These are phyloP conservation scores for Ciconia nigra DNA, from an alignment of 2,797 vertebrate species.

Conservation along the genomic window DNA sequence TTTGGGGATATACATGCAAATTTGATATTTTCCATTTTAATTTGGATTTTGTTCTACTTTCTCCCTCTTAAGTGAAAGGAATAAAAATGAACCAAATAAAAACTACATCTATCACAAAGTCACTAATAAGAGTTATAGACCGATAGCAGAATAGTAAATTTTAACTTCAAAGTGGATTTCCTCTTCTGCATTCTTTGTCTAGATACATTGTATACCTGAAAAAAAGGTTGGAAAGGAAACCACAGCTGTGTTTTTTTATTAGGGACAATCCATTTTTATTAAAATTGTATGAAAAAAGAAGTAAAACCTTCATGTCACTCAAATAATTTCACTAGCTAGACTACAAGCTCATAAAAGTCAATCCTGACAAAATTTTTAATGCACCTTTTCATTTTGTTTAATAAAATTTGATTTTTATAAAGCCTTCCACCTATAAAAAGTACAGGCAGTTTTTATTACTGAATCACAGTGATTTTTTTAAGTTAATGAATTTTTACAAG, in stretches of 20 bases:
- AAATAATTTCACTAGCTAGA: background rate
- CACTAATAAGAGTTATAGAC: background rate
- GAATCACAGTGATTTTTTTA: background rate
- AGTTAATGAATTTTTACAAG: background rate
- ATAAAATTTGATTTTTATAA: background rate
- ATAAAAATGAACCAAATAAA: background rate
- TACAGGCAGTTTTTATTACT: background rate
- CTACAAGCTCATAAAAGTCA: background rate
- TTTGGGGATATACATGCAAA: background rate
- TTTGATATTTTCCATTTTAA: background rate
- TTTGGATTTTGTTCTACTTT: background rate
- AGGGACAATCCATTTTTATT: conserved; percentile 46
- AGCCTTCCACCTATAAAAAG: background rate
- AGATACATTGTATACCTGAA: background rate
- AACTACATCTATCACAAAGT: background rate
- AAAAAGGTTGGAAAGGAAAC: background rate
- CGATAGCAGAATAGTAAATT: background rate
- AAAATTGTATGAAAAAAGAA: background rate
- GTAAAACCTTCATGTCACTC: conserved; percentile 15
- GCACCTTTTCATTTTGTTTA: conserved; percentile 9
- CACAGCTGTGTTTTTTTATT: background rate
- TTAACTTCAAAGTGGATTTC: background rate
- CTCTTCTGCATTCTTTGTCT: background rate
- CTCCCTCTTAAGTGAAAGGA: background rate
- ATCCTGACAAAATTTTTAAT: background rate